Base-by-base conservation (phyloP, 2,888 invertebrate species). In the Tenthredo mesomela region DNA sequence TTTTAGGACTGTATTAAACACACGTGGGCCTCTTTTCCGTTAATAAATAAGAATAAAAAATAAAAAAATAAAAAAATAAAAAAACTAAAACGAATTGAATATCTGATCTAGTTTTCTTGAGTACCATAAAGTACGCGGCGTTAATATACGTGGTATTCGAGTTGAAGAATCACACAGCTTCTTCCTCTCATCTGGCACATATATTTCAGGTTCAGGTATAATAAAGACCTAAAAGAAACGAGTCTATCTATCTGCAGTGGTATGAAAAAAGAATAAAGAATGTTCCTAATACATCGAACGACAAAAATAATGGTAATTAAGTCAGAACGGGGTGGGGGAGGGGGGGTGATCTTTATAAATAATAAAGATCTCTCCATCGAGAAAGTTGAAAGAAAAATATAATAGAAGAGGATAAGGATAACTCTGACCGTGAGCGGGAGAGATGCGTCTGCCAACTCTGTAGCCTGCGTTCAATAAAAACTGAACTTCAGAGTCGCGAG, bases 401-500 rank as follows among this genome's bases (percentile, higher is more conserved):
- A 40, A 80, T 80, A 40, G 80, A 80, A 80, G 18, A 80, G 61
- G 33, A 58, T 50, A 77, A 77, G 25, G 33, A 61, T n/a, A 37
- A 61, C 33, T 37, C 33, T 37, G 58, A 80, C 29, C 80, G 12
- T 33, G 50, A 77, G 33, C 21, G n/a, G n/a, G 47, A 67, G 47
- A 43, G 71, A 25, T 82, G 82, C 82, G 82, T 70, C 67, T 65
- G 80, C 58, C 37, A 61, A 47, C 80, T 77, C 21, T 33, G 67
- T 70, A 43, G 70, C 25, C 7, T 29, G 82, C 15, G 47, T 25
- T 43, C 29, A 29, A 67, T 29, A 82, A 85, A 85, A 85, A 85
- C 83, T 83, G 73, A 85, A 67, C 83, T 84, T 84, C 75, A 82
- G 80, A 58, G 65, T 85, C 85, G 83, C 71, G 83, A 73, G 82